Conservation (phyloP, 2,113 vertebrate species). For the Peromyscus polionotus region DNA sequence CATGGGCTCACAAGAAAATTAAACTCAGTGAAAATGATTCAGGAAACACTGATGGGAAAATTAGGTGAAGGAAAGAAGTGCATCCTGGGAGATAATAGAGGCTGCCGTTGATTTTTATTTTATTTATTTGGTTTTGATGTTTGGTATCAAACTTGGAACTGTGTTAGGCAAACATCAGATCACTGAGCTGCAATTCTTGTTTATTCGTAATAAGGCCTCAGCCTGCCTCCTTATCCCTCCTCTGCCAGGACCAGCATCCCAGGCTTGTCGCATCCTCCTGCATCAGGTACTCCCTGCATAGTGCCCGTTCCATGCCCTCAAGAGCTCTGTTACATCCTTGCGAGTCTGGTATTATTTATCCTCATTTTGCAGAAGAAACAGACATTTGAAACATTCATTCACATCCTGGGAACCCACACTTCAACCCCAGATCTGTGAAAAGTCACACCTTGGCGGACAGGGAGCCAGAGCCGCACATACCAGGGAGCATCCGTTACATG, state of each 20-base stretch:
- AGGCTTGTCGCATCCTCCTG: not conserved
- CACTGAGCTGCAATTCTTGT: not conserved
- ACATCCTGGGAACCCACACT: not conserved
- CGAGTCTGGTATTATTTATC: not conserved
- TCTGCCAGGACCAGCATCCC: not conserved
- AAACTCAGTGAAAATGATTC: not conserved
- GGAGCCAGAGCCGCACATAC: not conserved
- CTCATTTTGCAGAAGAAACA: slow-evolving; percentile 25
- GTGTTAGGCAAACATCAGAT: too few species aligned
- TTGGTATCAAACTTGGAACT: not conserved
- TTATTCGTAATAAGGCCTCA: not conserved
- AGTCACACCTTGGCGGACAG: not conserved
- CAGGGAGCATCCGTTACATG: not conserved
- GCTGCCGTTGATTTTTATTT: not conserved
- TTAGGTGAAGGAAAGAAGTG: not conserved
- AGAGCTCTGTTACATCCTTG: not conserved
- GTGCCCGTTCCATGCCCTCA: not conserved
- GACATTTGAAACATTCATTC: not conserved
- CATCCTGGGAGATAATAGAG: not conserved
- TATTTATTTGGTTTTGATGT: not conserved
- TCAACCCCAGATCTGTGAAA: not conserved
- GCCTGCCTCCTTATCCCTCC: not conserved
- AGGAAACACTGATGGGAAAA: not conserved
- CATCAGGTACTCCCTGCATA: too few species aligned
- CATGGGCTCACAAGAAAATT: not conserved